These are phyloP conservation scores for Diaperis boleti DNA, from an alignment of 2,888 invertebrate species.

Conservation along the genomic window DNA sequence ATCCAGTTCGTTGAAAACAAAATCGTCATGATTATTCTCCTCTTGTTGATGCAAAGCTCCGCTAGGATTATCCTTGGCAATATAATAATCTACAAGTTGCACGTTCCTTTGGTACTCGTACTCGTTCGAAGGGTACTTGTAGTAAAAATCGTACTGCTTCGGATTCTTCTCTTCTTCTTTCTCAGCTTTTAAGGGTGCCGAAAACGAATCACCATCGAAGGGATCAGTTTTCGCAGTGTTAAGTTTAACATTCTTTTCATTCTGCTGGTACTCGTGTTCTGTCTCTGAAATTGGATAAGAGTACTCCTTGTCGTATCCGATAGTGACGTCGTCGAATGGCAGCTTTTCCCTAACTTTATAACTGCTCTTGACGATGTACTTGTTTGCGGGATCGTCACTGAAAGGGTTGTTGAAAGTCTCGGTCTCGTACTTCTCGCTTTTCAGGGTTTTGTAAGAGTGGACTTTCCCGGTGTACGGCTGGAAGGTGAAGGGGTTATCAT, in stretches of 20 bases:
- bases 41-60: background rate
- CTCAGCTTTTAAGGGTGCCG: background rate
- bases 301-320: slow-evolving; percentile 30
- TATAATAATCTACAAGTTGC: background rate
- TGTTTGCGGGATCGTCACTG: slow-evolving; percentile 11
- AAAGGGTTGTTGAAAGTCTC: slow-evolving; percentile 30
- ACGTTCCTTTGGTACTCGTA: slow-evolving; percentile 11
- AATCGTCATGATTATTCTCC: slow-evolving; percentile 4
- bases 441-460: slow-evolving; percentile 13
- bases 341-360: slow-evolving; percentile 32
- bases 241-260: slow-evolving; percentile 5
- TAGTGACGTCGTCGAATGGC: slow-evolving; percentile 26
- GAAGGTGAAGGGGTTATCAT: slow-evolving; percentile 6
- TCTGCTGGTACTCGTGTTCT: slow-evolving; percentile 14
- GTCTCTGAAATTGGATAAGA: slow-evolving; percentile 15
- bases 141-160: slow-evolving; percentile 7
- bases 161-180: slow-evolving; percentile 9
- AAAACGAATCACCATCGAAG: background rate
- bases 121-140: slow-evolving; percentile 10
- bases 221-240: slow-evolving; percentile 19
- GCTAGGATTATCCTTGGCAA: background rate
- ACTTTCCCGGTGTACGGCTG: slow-evolving; percentile 3
- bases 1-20: slow-evolving; percentile 7
- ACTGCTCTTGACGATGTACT: slow-evolving; percentile 25
- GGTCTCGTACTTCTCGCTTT: slow-evolving; percentile 25